Evolutionary conservation across 2,797 vertebrate genomes (phyloP).

Genomic region (Fistularia tabacaria): DNA sequence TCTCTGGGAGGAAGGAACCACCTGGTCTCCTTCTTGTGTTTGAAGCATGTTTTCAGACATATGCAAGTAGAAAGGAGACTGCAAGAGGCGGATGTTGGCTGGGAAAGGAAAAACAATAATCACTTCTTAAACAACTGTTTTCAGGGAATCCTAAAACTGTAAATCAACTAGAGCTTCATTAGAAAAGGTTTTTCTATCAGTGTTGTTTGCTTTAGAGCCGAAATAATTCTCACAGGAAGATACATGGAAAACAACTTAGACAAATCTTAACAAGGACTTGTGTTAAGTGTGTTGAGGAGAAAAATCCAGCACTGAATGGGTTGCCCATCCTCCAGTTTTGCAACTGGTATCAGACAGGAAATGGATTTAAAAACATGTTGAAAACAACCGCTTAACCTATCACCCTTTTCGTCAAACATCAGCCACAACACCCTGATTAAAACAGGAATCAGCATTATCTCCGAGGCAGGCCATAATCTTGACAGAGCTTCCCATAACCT

Average conservation of each 20-base stretch:
- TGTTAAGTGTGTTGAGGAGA: constrained; percentile 33
- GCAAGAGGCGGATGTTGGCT: constrained; percentile 66
- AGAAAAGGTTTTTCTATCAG: constrained; percentile 32
- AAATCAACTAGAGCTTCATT: constrained; percentile 11
- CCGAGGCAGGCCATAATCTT: constrained; percentile 46
- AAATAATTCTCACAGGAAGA: constrained; percentile 46
- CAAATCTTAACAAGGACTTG: constrained; percentile 7
- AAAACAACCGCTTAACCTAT: constrained; percentile 63
- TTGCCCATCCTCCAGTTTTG: constrained; percentile 22
- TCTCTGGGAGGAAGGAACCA: constrained; percentile 80
- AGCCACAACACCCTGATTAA: constrained; percentile 75
- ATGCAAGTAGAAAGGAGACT: constrained; percentile 56
- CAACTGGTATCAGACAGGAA: constrained; percentile 40
- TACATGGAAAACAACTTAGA: constrained; percentile 52
- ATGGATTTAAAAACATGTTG: constrained; percentile 33
- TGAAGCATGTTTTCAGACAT: constrained; percentile 48
- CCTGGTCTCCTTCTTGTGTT: constrained; percentile 75
- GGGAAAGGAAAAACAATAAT: constrained; percentile 14
- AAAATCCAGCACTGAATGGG: constrained; percentile 27
- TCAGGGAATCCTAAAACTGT: constrained; percentile 6
- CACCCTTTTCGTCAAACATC: constrained; percentile 66
- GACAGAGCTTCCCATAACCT: constrained; percentile 73
- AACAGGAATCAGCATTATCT: constrained; percentile 65
- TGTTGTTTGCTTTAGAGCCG: constrained; percentile 35
- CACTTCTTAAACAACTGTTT: constrained; percentile 5